A percentile compares a stretch with the other conserved stretches of the same genome.
Evolutionary conservation across 1,140 invertebrate genomes (phyloP).

Genomic region (Achatina immaculata): DNA sequence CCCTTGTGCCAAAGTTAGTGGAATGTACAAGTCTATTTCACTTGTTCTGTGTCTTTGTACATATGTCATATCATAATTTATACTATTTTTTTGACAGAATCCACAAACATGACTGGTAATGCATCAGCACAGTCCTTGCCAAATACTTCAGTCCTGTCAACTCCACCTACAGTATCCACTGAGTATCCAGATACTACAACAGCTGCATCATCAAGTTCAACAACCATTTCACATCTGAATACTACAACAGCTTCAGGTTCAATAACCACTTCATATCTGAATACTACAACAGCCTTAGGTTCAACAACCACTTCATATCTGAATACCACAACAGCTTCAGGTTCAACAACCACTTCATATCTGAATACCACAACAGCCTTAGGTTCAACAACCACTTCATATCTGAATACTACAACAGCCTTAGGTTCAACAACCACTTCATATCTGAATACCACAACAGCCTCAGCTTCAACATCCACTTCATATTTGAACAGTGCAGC

Average conservation of each 20-base stretch:
- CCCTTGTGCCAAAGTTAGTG: too few species aligned
- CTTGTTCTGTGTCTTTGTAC: too few species aligned
- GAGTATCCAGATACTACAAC: neutral
- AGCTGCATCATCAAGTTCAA: neutral
- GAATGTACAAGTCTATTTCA: too few species aligned
- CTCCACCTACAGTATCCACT: neutral
- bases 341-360: neutral
- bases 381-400: neutral
- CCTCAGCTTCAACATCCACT: conserved; percentile 1
- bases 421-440: too few species aligned
- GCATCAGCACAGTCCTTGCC: too few species aligned
- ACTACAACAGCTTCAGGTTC: neutral
- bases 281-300: neutral
- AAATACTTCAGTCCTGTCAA: too few species aligned
- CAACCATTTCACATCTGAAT: neutral
- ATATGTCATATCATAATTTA: too few species aligned
- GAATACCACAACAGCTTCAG: neutral
- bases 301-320: neutral
- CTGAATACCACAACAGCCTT: neutral
- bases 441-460: neutral
- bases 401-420: neutral
- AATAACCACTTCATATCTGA: neutral
- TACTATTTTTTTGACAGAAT: too few species aligned
- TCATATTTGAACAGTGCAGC: neutral
- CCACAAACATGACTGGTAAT: too few species aligned